phyloP scores from a whole-genome alignment of 92 coral and sea anemone species.

The Phymanthus crucifer region DNA sequence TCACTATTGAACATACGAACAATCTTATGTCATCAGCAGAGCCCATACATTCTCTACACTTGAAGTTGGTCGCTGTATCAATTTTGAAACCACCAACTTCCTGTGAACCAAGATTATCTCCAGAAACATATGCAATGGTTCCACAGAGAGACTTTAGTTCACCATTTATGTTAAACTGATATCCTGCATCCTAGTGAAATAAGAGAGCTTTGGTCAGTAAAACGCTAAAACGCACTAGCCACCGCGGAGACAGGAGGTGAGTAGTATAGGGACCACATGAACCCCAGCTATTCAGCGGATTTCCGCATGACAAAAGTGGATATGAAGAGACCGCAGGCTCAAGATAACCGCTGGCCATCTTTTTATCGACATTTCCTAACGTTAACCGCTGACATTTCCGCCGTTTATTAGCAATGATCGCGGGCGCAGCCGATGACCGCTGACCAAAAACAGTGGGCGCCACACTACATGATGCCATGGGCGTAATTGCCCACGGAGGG shows the following conservation, averaged over 20 bases:
- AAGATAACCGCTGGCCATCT: no score
- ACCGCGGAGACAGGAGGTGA: not conserved
- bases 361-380: no score
- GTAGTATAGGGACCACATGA: no score
- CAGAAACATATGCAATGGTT: constrained; percentile 32
- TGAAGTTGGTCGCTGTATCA: not conserved
- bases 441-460: no score
- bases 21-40: constrained; percentile 10
- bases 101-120: constrained; percentile 33
- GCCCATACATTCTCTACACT: constrained; percentile 38
- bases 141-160: constrained; percentile 4
- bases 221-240: not conserved
- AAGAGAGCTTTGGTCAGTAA: not conserved
- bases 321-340: no score
- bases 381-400: no score
- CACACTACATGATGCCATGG: no score
- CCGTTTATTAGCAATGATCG: no score
- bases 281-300: no score
- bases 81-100: constrained; percentile 37
- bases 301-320: no score
- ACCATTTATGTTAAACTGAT: constrained; percentile 24
- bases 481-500: no score
- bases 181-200: constrained; percentile 24
- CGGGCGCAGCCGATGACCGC: no score
- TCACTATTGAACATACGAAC: not conserved